Evolutionary conservation across 2,797 vertebrate genomes (phyloP).

Genomic region (Poeciliopsis paucimaculata): DNA sequence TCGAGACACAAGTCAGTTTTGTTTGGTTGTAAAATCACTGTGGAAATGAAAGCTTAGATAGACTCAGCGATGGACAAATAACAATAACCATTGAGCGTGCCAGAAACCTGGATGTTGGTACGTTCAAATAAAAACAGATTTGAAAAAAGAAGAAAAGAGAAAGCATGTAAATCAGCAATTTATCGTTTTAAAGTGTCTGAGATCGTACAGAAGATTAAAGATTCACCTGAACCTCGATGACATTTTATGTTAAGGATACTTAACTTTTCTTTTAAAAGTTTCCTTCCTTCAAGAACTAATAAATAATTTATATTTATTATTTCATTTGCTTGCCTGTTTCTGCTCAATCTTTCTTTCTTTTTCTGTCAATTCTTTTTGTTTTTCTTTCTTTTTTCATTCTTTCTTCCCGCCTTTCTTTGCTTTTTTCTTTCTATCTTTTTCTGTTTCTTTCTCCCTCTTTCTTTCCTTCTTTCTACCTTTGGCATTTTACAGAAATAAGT

Average conservation of each 20-base stretch:
- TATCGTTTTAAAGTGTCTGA: background rate
- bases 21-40: background rate
- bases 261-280: background rate
- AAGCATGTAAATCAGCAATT: background rate
- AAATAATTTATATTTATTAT: background rate
- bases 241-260: background rate
- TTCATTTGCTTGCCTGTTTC: no score
- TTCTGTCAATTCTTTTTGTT: no score
- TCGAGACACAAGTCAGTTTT: no score
- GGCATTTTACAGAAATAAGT: background rate
- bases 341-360: no score
- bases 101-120: background rate
- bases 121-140: background rate
- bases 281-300: background rate
- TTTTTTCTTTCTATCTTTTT: background rate
- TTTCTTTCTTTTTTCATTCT: background rate
- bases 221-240: background rate
- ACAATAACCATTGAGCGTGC: background rate
- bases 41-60: background rate
- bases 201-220: background rate
- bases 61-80: background rate
- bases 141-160: no score
- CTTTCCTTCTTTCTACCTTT: background rate
- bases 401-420: background rate
- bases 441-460: background rate